Evolutionary conservation across 2,113 vertebrate genomes (phyloP), one percentile per base, ranked within the genome.

Genomic region (Fulica atra): DNA sequence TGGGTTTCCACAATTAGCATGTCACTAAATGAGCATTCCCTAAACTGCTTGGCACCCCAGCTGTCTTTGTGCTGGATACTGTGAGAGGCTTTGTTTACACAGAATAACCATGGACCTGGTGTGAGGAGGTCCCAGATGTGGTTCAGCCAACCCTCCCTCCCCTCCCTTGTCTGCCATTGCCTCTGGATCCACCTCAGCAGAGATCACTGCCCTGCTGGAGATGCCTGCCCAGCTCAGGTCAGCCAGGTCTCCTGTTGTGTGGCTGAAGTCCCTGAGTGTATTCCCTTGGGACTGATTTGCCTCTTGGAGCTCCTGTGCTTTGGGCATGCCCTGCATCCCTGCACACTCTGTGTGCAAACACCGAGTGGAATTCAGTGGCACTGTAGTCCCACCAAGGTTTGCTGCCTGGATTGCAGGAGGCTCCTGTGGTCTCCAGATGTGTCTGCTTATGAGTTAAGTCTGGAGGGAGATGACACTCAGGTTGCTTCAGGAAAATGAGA

Each of bases 241-340:
- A 24, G 13, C 68, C 64, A 72, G 44, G 6, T 81, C 24, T 51
- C 35, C 73, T 46, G 44, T 46, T 46, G 44, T 18, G 44, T 18
- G 44, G 42, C 21, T 2, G 11, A 20, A 46, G 19, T 46, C 44
- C 46, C 60, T 73, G 1, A 4, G 46, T 50, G 18, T 0, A 0
- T 44, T 88, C 20, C 15, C 2, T 24, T 69, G 65, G n/a, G 31
- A 46, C 17, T 18, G 19, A 46, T 46, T 46, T 46, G 17, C 44
- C 44, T 19, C 44, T 46, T 46, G 7, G 44, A 46, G 44, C 44
- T 44, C 44, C 44, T 9, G 44, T 46, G 44, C 44, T 46, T 18
- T 46, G 44, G 44, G 44, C 44, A 46, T 46, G 44, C 44, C 44
- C 44, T 46, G 44, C 7, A 46, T 46, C 44, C 69, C 50, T 81